Base-by-base conservation (phyloP, 1,140 invertebrate genomes). In the Penaeus indicus region DNA sequence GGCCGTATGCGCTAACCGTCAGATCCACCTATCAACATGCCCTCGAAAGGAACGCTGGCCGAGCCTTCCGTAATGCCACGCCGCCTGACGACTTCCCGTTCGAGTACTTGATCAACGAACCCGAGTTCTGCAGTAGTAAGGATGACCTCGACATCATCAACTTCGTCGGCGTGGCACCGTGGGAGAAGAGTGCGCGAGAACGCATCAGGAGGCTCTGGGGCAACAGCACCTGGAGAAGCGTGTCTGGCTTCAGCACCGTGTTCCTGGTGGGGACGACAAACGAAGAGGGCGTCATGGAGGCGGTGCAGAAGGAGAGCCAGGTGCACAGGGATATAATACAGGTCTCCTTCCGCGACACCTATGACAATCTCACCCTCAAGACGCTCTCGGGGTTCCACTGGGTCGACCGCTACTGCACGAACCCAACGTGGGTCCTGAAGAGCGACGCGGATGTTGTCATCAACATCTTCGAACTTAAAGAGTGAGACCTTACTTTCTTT, bases 131-230 rank as follows among this genome's bases (percentile, higher is more conserved):
- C 32, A 25, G 7, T 32, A 79, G n/a, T 4, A 16, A 42, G 18
- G n/a, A 22, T 1, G 75, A 80, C 62, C 54, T 86, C 25, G 78
- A 80, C 60, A 47, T 86, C 25, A 79, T 86, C 27, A 86, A 86
- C 60, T 21, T 62, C 42, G 77, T 86, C 21, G 61, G 60, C 19
- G 54, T 32, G 25, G 78, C 62, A n/a, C 63, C 86, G 1, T 61
- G 72, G 64, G 80, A 88, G 27, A 21, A 27, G 11, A 21, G 32
- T 19, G 60, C 80, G 47, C 72, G 79, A 27, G 72, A 7, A 19
- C 75, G 19, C 11, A 87, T 87, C 47, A 87, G 85, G 32, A 82
- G 78, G 5, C 77, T 87, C 18, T 87, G 85, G 85, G 85, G 47
- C 18, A 81, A 82, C 54, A 25, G 69, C 19, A 47, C 22, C 1